These are phyloP conservation scores for Caretta caretta DNA, from an alignment of 2,113 vertebrate genomes.

Conservation along the genomic window DNA sequence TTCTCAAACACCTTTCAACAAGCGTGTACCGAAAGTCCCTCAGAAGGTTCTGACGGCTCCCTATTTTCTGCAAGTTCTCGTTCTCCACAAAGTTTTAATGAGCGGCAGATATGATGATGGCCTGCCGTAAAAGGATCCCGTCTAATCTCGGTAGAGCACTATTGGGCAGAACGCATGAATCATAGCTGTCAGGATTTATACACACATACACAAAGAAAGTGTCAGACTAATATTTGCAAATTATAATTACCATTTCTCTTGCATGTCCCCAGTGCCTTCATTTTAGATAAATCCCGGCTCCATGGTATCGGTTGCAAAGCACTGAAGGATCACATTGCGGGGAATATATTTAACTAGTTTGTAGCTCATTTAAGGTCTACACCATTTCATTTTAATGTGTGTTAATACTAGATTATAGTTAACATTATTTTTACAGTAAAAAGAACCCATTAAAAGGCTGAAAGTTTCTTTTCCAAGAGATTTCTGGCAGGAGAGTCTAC, in stretches of 20 bases:
- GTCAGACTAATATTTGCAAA: slow-evolving; percentile 83
- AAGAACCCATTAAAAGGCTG: slow-evolving; percentile 34
- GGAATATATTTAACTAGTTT: slow-evolving; percentile 66
- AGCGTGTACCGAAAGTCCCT: slow-evolving; percentile 75
- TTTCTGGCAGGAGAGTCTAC: slow-evolving; percentile 45
- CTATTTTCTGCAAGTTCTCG: slow-evolving; percentile 77
- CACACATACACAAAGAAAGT: slow-evolving; percentile 63
- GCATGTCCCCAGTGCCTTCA: slow-evolving; percentile 65
- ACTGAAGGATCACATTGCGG: slow-evolving; percentile 45
- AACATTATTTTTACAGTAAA: slow-evolving; percentile 60
- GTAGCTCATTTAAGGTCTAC: slow-evolving; percentile 67
- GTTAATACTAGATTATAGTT: slow-evolving; percentile 76
- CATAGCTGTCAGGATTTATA: slow-evolving; percentile 82
- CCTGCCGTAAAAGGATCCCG: slow-evolving; percentile 72
- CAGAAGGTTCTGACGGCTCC: slow-evolving; percentile 75
- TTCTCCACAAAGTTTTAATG: slow-evolving; percentile 86
- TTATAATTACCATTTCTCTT: slow-evolving; percentile 77
- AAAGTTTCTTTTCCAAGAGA: slow-evolving; percentile 41
- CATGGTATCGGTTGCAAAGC: slow-evolving; percentile 62
- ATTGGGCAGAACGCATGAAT: slow-evolving; percentile 72
- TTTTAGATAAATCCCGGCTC: slow-evolving; percentile 69
- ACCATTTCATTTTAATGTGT: slow-evolving; percentile 66
- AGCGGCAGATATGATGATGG: slow-evolving; percentile 76
- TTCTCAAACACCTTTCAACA: slow-evolving; percentile 84
- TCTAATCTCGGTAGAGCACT: slow-evolving; percentile 13